phyloP scores from a whole-genome alignment of 2,797 vertebrate species.

The Crocidura indochinensis region DNA sequence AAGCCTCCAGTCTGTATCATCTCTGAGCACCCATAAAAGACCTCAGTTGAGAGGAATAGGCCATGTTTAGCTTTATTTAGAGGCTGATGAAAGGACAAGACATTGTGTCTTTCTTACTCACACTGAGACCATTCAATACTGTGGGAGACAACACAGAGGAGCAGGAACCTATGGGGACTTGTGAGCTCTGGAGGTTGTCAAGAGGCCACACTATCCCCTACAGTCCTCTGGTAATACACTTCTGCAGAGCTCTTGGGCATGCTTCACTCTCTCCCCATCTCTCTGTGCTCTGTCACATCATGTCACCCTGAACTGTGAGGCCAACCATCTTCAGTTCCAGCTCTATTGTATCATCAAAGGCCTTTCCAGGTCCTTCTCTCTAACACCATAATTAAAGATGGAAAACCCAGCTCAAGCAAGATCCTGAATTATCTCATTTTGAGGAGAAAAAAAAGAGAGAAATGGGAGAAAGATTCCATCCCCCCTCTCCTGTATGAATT shows the following conservation, averaged over 20 bases:
- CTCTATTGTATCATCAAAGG: neutral
- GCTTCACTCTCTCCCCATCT: neutral
- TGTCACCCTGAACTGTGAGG: neutral
- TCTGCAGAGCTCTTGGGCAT: neutral
- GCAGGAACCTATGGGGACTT: too few species aligned
- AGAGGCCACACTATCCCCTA: too few species aligned
- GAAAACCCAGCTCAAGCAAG: neutral
- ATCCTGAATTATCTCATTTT: slow-evolving; percentile 42
- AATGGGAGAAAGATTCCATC: slow-evolving; percentile 11
- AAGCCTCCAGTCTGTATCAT: neutral
- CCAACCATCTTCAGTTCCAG: neutral
- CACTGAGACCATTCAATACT: neutral
- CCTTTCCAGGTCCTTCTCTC: neutral
- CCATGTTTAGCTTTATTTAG: neutral
- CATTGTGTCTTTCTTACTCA: neutral
- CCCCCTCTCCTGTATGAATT: neutral
- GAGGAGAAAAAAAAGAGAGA: neutral
- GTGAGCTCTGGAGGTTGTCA: neutral
- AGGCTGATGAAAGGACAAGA: neutral
- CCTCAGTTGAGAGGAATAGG: neutral
- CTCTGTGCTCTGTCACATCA: neutral
- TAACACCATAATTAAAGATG: slow-evolving; percentile 47
- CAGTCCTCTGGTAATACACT: accelerated
- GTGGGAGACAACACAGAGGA: neutral
- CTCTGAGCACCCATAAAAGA: neutral